Base-by-base conservation (phyloP, 2,888 invertebrate species). In the Leucoptera coffeella region DNA sequence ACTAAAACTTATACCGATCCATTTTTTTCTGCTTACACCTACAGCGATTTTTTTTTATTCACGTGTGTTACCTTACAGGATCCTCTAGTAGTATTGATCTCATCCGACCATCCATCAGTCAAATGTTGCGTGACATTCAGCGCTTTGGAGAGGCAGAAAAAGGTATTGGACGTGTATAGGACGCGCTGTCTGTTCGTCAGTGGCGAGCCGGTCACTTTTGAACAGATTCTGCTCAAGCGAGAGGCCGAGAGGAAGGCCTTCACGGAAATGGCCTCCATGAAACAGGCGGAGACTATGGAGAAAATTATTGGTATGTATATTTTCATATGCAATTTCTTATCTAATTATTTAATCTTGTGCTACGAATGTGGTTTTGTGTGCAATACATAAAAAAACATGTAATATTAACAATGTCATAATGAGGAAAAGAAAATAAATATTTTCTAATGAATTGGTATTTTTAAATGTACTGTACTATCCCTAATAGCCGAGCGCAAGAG, bases 91-190 rank as follows among this genome's bases (percentile, higher is more conserved):
- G 42, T 60, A 3, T 44, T 76, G 1, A 73, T 74, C 38, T 59
- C 72, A 2, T 61, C 65, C 1, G 64, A 60, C 33, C 74, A 74
- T 36, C 77, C 77, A 0, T 51, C 64, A 2, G 57, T 78, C 2
- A 59, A 57, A 27, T 74, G 76, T 35, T 77, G 77, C 38, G 44
- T 69, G 3, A 73, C 54, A 27, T 73, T 74, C 31, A 51, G 53
- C 3, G 61, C 71, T 38, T 38, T 77, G 3, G 57, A 57, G 12
- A 60, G 62, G 0, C 75, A 75, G 31, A 62, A 71, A 29, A 53
- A 51, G 30, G 44, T 67, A 4, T 47, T 74, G 9, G 61, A 64
- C 22, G 65, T 72, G 12, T 77, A 75, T 35, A 43, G 72, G n/a
- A 58, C 56, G 0, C 56, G 67, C 22, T 74, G 75, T 25, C 40